phyloP scores from a whole-genome alignment of 2,797 vertebrate species.

The Gila robusta region DNA sequence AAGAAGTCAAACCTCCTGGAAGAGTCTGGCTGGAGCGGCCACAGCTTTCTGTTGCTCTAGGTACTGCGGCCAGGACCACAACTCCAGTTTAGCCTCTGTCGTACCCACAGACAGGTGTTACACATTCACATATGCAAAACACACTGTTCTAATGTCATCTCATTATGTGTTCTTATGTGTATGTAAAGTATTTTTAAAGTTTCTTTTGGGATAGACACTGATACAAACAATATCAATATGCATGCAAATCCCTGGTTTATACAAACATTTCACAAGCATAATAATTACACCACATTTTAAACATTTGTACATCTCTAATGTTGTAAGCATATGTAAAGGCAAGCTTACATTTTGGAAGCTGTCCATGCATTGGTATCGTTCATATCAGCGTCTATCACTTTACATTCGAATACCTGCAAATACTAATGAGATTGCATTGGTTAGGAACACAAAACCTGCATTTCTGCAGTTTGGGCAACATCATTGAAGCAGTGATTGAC shows the following conservation, averaged over 20 bases:
- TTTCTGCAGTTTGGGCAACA: not conserved
- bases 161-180: not conserved
- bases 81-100: slow-evolving; percentile 85
- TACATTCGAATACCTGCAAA: not conserved
- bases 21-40: slow-evolving; percentile 90
- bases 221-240: not conserved
- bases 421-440: not conserved
- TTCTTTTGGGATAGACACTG: not conserved
- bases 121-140: not conserved
- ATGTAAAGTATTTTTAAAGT: not conserved
- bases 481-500: not conserved
- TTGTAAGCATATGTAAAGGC: not conserved
- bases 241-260: not conserved
- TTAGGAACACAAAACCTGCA: no score
- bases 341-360: not conserved
- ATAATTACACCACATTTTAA: not conserved
- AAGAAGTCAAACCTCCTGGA: slow-evolving; percentile 85
- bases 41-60: slow-evolving; percentile 91
- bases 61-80: slow-evolving; percentile 93
- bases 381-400: slow-evolving; percentile 9
- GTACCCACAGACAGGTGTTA: slow-evolving; percentile 73
- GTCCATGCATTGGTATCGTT: slow-evolving; percentile 1
- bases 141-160: not conserved
- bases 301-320: not conserved
- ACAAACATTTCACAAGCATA: not conserved